Evolutionary conservation across 2,113 vertebrate genomes (phyloP), one percentile per base, ranked within the genome.

Genomic region (Carassius gibelio): DNA sequence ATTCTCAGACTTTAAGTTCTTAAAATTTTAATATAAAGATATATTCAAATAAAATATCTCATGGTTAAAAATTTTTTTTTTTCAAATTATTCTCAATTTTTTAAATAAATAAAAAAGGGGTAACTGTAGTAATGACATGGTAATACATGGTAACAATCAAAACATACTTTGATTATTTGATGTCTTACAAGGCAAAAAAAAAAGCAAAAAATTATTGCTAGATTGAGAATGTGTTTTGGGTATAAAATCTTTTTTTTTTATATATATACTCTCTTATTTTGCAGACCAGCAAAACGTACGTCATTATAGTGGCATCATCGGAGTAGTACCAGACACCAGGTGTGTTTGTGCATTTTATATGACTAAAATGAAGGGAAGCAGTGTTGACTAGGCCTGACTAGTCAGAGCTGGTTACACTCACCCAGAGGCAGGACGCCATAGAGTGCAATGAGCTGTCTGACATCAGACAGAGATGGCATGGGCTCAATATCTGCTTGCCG

Each of bases 401-500:
- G 36, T 75, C 8, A 84, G 55, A 87, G 81, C 45, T 85, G 68
- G 78, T 77, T 81, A 76, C 4, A 74, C 78, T 95, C 90, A 97
- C 96, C 96, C 87, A 97, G 89, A 0, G 96, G 96, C 89, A 97
- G 2, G 83, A 97, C 87, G 64, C 93, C 96, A 0, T 96, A 97
- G 19, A 97, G 90, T 0, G 95, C 66, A 55, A 97, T 82, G 2
- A 97, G 95, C 91, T 97, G 96, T 0, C 94, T 91, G 84, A 97
- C 92, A 0, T 96, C 95, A 13, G 92, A 92, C 0, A 95, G 93
- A 0, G 96, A 96, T 57, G 96, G 96, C 96, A 95, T 78, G 48
- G 96, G 96, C 74, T 96, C 95, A 36, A 89, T 72, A 5, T 91
- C 87, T 6, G 82, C 48, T 83, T 93, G 93, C 8, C 84, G 93